phyloP scores from a whole-genome alignment of 2,797 vertebrate species.

The Amblyraja radiata region DNA sequence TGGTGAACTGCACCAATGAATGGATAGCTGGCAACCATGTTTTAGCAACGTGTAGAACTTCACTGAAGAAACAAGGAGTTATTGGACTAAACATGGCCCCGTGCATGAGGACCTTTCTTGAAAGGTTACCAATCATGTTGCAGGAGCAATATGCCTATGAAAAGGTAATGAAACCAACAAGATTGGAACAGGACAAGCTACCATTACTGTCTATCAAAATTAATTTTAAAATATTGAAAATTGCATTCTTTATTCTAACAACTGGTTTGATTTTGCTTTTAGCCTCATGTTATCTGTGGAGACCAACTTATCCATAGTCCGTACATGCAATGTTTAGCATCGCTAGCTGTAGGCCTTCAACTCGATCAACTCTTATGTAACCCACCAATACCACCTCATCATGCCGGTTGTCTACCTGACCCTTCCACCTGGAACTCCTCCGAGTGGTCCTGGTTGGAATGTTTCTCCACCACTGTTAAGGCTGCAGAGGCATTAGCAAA shows the following conservation, averaged over 20 bases:
- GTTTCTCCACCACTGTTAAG: conserved; percentile 91
- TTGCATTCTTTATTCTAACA: background rate
- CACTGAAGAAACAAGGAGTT: conserved; percentile 85
- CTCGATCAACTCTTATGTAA: conserved; percentile 81
- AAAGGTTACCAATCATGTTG: conserved; percentile 88
- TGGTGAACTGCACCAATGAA: conserved; percentile 83
- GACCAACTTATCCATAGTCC: conserved; percentile 95
- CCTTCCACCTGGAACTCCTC: conserved; percentile 72
- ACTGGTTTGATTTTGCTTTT: conserved; percentile 39
- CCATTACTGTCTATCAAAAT: too few species aligned
- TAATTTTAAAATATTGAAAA: background rate
- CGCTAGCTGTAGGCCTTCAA: conserved; percentile 86
- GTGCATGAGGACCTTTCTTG: conserved; percentile 92
- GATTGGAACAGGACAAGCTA: background rate
- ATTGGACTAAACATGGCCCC: conserved; percentile 86
- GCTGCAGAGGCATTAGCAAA: conserved; percentile 87
- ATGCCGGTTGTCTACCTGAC: conserved; percentile 67
- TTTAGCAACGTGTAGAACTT: conserved; percentile 83
- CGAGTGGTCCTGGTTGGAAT: conserved; percentile 93
- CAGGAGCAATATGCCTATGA: conserved; percentile 95
- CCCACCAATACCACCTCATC: conserved; percentile 73
- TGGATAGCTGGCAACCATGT: conserved; percentile 81
- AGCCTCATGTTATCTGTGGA: conserved; percentile 93
- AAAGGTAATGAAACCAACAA: conserved; percentile 63
- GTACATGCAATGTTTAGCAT: conserved; percentile 94